Evolutionary conservation across 2,888 invertebrate genomes (phyloP), one percentile per base, ranked within the genome.

Genomic region (Drosophila pseudotakahashii): DNA sequence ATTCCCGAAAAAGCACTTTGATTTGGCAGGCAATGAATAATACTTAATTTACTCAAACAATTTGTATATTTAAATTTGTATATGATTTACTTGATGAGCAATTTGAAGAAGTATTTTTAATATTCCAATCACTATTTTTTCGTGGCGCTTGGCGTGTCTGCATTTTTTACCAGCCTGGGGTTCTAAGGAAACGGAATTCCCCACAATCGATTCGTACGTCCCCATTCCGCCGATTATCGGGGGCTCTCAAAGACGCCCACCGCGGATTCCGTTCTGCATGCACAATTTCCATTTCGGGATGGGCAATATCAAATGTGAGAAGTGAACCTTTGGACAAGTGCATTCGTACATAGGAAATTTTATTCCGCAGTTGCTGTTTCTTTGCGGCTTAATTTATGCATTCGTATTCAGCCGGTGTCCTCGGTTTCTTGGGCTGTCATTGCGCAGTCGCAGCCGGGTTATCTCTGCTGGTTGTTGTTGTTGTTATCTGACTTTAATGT

Each of bases 341-440:
- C 84, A 84, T 82, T 78, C 58, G 79, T 73, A 81, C 79, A 84
- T 81, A 77, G 85, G 81, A 84, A 84, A 81, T 85, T 85, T 82
- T 78, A 80, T 74, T 80, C 73, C 63, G 67, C 44, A 42, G 53
- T 4, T 48, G 58, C 4, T 39, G 57, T 53, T 52, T 59, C 42
- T 58, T 74, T 74, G 83, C 62, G 73, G 64, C 9, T 73, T 84
- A 84, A 84, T 85, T 82, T 76, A 57, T 76, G 70, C 76, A 88
- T 88, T 84, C 80, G 83, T 88, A 84, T 84, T 82, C 84, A 73
- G 62, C 16, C 50, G 51, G 76, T 66, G 86, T 82, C 51, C 79
- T 55, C 68, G 2, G 32, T 30, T 59, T 14, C 36, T 34, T 30
- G 16, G 37, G 52, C 60, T 70, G 71, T 60, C 69, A 70, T n/a